Evolutionary conservation across 2,888 invertebrate genomes (phyloP).

Genomic region (Erebia ligea): DNA sequence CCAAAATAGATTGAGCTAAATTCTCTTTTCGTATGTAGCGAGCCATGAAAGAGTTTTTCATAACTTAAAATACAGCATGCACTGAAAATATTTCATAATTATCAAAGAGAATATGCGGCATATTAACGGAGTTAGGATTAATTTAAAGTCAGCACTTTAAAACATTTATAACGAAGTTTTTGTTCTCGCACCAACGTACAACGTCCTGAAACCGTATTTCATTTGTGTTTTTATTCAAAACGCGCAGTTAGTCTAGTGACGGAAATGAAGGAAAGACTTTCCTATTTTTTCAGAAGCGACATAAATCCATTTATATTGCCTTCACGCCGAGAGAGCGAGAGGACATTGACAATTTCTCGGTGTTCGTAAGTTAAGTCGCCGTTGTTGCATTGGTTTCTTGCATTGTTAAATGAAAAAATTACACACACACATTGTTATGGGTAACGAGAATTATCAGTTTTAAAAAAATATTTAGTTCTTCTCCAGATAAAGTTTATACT

Average conservation of each 20-base stretch:
- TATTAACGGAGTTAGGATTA: conserved; percentile 45
- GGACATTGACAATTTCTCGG: conserved; percentile 2
- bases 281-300: conserved; percentile 1
- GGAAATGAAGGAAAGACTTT: conserved; percentile 25
- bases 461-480: no score
- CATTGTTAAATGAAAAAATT: no score
- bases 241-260: conserved; percentile 32
- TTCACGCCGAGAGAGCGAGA: not conserved
- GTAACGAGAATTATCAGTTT: no score
- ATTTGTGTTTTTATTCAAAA: conserved; percentile 41
- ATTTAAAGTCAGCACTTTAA: conserved; percentile 51
- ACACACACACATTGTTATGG: no score
- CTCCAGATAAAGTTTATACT: no score
- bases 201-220: conserved; percentile 36
- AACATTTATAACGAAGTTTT: conserved; percentile 50
- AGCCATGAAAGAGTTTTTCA: conserved; percentile 16
- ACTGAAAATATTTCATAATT: conserved; percentile 33
- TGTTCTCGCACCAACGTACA: conserved; percentile 37
- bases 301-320: conserved; percentile 18
- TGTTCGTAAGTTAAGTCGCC: not conserved
- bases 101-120: conserved; percentile 30
- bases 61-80: conserved; percentile 32
- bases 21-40: conserved; percentile 4
- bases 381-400: not conserved
- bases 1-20: conserved; percentile 20